These are phyloP conservation scores for Philereme transversata DNA, from an alignment of 2,888 invertebrate species.

Conservation along the genomic window DNA sequence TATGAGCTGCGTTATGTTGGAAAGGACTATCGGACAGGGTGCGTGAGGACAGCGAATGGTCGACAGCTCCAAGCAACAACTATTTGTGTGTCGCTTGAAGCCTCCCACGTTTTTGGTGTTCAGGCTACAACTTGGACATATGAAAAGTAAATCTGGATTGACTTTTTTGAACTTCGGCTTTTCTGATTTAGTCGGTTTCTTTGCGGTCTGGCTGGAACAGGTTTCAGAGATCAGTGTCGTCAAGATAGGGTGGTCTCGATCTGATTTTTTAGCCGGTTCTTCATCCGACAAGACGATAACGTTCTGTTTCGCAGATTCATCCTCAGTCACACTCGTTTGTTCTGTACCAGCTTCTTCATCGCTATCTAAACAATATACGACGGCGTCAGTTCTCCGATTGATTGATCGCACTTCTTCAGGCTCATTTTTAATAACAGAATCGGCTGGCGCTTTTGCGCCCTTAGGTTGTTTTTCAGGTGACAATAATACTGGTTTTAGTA, in stretches of 20 bases:
- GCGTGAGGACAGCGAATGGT: conserved; percentile 33
- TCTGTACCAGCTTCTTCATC: conserved; percentile 59
- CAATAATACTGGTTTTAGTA: conserved; percentile 16
- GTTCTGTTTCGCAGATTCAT: conserved; percentile 26
- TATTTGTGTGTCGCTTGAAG: conserved; percentile 54
- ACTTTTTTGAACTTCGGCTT: conserved; percentile 25
- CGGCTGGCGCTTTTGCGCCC: conserved; percentile 14
- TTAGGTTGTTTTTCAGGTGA: conserved; percentile 12
- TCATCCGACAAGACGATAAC: conserved; percentile 56
- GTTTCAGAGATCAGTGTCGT: neutral
- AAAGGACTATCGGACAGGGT: conserved; percentile 22
- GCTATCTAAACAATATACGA: conserved; percentile 62
- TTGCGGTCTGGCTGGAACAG: conserved; percentile 1
- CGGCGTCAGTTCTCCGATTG: conserved; percentile 12
- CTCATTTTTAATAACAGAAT: conserved; percentile 52
- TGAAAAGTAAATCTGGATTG: conserved; percentile 37
- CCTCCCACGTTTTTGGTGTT: conserved; percentile 37
- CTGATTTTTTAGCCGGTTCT: conserved; percentile 24
- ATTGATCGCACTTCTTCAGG: conserved; percentile 30
- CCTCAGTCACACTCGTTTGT: conserved; percentile 10
- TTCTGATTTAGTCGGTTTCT: conserved; percentile 2
- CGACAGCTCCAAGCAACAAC: conserved; percentile 39
- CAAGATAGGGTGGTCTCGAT: neutral
- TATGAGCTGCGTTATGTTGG: conserved; percentile 39
- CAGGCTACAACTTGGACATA: conserved; percentile 55